phyloP scores from a whole-genome alignment of 2,113 vertebrate species.

The Lutjanus erythropterus region DNA sequence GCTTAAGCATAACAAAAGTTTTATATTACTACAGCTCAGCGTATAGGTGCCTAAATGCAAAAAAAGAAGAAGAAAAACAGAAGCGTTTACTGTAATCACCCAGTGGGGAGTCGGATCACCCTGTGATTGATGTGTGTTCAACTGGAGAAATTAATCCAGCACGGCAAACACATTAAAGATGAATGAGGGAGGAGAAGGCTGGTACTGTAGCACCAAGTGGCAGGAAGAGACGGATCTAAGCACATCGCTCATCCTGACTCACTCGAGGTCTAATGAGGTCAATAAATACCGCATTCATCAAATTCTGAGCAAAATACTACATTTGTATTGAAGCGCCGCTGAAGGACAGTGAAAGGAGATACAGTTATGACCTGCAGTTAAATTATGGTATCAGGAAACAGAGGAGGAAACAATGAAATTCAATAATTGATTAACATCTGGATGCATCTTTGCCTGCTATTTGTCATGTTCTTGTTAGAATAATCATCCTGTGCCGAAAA shows the following conservation, averaged over 20 bases:
- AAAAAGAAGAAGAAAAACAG: background rate
- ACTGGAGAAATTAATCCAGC: constrained; percentile 66
- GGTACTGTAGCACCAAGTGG: constrained; percentile 13
- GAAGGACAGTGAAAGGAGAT: background rate
- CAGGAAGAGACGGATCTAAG: constrained; percentile 39
- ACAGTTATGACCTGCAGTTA: background rate
- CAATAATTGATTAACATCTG: constrained; percentile 1
- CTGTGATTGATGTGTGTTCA: constrained; percentile 66
- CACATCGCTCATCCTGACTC: constrained; percentile 52
- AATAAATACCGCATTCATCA: constrained; percentile 65
- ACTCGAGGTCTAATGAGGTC: constrained; percentile 64
- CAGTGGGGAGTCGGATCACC: constrained; percentile 39
- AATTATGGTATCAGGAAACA: constrained; percentile 2
- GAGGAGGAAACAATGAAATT: constrained; percentile 17
- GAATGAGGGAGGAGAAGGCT: constrained; percentile 48
- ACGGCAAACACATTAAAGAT: constrained; percentile 65
- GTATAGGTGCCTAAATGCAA: background rate
- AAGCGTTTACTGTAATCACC: constrained; percentile 52
- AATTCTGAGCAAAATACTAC: constrained; percentile 29
- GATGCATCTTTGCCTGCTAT: constrained; percentile 5
- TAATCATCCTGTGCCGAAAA: constrained; percentile 2
- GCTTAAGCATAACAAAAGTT: background rate
- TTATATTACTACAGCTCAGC: background rate
- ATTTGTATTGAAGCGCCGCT: constrained; percentile 17
- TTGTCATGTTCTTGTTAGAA: constrained; percentile 22